These are phyloP conservation scores for Peromyscus leucopus DNA, from an alignment of 2,113 vertebrate species.

Conservation along the genomic window DNA sequence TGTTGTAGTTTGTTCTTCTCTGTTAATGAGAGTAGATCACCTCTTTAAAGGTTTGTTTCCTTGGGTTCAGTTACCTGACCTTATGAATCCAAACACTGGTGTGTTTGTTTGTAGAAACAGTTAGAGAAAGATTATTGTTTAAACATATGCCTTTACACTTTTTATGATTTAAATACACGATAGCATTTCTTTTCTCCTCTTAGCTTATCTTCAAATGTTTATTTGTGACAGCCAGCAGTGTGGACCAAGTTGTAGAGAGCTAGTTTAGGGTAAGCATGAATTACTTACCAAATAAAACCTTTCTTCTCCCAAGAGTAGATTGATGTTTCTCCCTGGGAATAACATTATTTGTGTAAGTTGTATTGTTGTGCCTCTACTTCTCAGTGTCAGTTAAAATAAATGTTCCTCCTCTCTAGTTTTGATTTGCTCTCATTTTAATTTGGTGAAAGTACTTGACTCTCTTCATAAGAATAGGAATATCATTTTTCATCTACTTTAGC, in stretches of 20 bases:
- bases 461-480: neutral
- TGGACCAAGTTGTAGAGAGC: constrained; percentile 22
- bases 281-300: neutral
- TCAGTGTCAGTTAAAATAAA: constrained; percentile 24
- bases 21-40: neutral
- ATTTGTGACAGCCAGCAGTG: neutral
- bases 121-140: neutral
- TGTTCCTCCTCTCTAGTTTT: neutral
- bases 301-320: neutral
- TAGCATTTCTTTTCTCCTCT: neutral
- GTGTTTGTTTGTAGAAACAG: neutral
- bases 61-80: constrained; percentile 46
- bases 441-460: constrained; percentile 18
- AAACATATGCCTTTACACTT: neutral
- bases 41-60: neutral
- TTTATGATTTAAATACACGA: neutral
- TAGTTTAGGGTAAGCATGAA: neutral
- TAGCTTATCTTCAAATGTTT: constrained; percentile 13
- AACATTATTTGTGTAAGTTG: neutral
- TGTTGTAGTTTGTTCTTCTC: constrained; percentile 4
- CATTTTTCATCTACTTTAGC: neutral
- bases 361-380: neutral
- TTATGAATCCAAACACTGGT: constrained; percentile 17
- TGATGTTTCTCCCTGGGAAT: constrained; percentile 4
- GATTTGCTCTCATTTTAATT: neutral